A percentile compares a stretch with the other conserved stretches of the same genome.
Evolutionary conservation across 64 coral and sea anemone genomes (phyloP).

Genomic region (Pachyseris speciosa): DNA sequence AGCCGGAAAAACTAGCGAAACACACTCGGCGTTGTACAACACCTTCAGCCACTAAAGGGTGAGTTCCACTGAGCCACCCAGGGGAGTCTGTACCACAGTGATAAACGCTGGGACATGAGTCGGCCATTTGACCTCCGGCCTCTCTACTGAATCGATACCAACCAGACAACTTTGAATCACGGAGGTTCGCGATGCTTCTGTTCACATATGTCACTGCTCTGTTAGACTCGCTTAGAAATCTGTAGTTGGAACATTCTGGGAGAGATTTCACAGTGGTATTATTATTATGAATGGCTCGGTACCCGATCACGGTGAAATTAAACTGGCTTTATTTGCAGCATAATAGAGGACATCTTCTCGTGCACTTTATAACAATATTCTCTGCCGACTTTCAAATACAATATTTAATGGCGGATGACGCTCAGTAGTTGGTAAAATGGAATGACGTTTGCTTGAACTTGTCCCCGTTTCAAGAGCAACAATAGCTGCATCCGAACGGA

Average conservation of each 20-base stretch:
- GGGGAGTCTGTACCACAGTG: not conserved
- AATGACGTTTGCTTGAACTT: too few species aligned
- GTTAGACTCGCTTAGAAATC: not conserved
- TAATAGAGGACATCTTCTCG: not conserved
- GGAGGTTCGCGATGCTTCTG: not conserved
- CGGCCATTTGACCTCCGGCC: not conserved
- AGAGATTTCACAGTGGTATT: not conserved
- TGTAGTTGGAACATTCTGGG: not conserved
- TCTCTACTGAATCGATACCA: constrained; percentile 3
- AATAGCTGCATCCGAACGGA: too few species aligned
- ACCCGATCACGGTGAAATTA: not conserved
- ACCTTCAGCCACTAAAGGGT: not conserved
- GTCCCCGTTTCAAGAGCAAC: too few species aligned
- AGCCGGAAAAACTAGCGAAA: not conserved
- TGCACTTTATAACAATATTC: too few species aligned
- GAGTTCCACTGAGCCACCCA: not conserved
- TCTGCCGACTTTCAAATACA: too few species aligned
- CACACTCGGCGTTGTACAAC: not conserved
- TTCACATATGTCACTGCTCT: not conserved
- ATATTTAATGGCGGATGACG: too few species aligned
- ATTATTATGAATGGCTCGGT: not conserved
- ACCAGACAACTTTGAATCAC: not conserved
- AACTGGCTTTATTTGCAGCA: not conserved
- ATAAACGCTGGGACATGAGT: not conserved
- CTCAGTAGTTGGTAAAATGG: too few species aligned